phyloP scores from a whole-genome alignment of 2,797 vertebrate genomes.

The Gallirallus australis region DNA sequence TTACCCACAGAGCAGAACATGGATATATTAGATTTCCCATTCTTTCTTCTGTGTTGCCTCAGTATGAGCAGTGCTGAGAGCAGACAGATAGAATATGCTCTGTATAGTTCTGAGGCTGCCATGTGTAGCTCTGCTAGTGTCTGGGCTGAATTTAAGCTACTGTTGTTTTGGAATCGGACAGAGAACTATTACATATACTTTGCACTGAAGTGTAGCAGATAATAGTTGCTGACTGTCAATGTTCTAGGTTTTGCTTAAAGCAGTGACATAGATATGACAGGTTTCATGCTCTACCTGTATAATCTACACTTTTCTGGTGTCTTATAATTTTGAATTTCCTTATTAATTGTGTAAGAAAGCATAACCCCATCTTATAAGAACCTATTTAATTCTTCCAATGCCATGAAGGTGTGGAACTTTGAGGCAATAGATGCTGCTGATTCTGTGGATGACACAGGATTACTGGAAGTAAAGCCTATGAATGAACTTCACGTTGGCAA shows the following conservation, averaged over 20 bases:
- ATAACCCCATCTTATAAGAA: not conserved
- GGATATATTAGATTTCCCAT: not conserved
- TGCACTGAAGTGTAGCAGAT: not conserved
- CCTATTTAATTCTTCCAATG: not conserved
- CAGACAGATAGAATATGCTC: not conserved
- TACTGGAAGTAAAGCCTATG: constrained; percentile 89
- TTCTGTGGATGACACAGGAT: constrained; percentile 74
- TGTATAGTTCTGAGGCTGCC: not conserved
- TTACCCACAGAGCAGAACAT: not conserved
- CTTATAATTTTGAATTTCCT: not conserved
- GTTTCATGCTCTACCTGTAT: not conserved
- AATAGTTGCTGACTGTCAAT: not conserved
- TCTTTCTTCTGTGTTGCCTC: not conserved
- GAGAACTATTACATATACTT: not conserved
- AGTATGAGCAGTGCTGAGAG: not conserved
- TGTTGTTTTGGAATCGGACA: not conserved
- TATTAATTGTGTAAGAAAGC: not conserved
- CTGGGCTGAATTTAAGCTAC: not conserved
- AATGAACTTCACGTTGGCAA: constrained; percentile 89
- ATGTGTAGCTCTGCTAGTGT: not conserved
- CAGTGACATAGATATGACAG: not conserved
- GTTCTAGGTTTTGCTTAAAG: not conserved
- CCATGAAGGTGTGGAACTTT: constrained; percentile 90
- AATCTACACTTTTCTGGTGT: not conserved
- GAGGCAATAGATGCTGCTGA: constrained; percentile 87